Evolutionary conservation across 2,888 invertebrate species (phyloP).

Genomic region (Nomada hirtipes): DNA sequence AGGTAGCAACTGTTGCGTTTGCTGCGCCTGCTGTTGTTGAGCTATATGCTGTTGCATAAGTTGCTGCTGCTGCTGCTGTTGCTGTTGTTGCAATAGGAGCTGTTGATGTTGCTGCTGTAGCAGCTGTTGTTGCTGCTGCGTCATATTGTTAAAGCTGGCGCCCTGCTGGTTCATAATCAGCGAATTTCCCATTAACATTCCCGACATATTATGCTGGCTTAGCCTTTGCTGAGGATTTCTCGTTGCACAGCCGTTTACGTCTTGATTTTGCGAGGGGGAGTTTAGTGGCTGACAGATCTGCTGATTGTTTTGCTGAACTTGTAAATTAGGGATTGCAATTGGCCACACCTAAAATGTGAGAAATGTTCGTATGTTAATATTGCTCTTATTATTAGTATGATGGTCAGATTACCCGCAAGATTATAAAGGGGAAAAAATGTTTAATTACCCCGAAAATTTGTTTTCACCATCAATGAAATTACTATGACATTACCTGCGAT

Average conservation of each 20-base stretch:
- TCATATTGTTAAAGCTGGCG: slow-evolving; percentile 76
- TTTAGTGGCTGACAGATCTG: slow-evolving; percentile 78
- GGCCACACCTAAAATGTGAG: slow-evolving; percentile 79
- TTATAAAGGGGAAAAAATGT: neutral
- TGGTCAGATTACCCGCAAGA: neutral
- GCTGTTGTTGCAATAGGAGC: slow-evolving; percentile 75
- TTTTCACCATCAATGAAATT: too few species aligned
- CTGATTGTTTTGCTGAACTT: slow-evolving; percentile 79
- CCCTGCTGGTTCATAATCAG: slow-evolving; percentile 81
- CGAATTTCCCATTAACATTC: slow-evolving; percentile 81
- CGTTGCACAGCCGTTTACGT: slow-evolving; percentile 71
- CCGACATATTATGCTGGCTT: slow-evolving; percentile 78
- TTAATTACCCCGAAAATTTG: too few species aligned
- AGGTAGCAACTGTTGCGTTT: slow-evolving; percentile 69
- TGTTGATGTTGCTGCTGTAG: slow-evolving; percentile 75
- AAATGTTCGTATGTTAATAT: neutral
- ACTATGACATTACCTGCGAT: slow-evolving; percentile 77
- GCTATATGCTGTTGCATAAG: slow-evolving; percentile 75
- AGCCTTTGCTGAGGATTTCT: slow-evolving; percentile 79
- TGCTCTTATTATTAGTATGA: neutral
- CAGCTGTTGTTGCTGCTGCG: slow-evolving; percentile 77
- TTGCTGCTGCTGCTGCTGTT: slow-evolving; percentile 76
- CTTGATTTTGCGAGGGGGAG: slow-evolving; percentile 76
- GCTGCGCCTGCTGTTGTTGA: slow-evolving; percentile 73
- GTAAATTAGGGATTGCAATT: slow-evolving; percentile 78